Base-by-base conservation (phyloP, 2,113 vertebrate genomes). In the Chaenocephalus aceratus region DNA sequence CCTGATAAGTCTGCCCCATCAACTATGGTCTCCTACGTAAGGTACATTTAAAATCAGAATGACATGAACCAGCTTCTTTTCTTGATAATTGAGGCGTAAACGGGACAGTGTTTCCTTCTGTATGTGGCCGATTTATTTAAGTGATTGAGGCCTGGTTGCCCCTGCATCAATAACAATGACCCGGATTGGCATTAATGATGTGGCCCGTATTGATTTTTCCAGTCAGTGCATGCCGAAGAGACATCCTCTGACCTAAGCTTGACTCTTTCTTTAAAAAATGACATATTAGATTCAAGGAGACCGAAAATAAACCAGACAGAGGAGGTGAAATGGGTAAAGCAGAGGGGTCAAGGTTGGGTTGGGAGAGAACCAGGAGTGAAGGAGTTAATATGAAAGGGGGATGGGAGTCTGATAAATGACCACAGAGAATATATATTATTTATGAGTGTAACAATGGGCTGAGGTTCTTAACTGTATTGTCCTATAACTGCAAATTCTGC, bases 121-220 rank as follows among this genome's bases (percentile, higher is more conserved):
- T 62, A 58, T 72, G 36, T 41, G 64, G 53, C 41, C 62, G n/a
- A 70, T 73, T 78, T 80, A 45, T 66, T 56, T 72, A 61, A 80
- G 67, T 69, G 77, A 85, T 51, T 80, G 72, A 85, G 79, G 60
- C 66, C 64, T 9, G 0, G 69, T 67, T 34, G 7, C 30, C 48
- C 11, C 48, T 15, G 60, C 72, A 59, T 83, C 82, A 69, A 71
- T 72, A 51, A 36, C 65, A 75, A 64, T 5, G 46, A 85, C 79
- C 75, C 8, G 3, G 54, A 65, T 74, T 79, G 84, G 73, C 87
- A 70, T 77, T 79, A 80, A 88, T 87, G 86, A 84, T 88, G 83
- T 77, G 77, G 46, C 49, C 75, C 10, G 1, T 82, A 92, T 88
- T 80, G 90, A 92, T 86, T 88, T 88, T 80, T 86, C 70, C 77